These are phyloP conservation scores for Drosophila simulans DNA, from an alignment of 1,140 invertebrate species.

Conservation along the genomic window DNA sequence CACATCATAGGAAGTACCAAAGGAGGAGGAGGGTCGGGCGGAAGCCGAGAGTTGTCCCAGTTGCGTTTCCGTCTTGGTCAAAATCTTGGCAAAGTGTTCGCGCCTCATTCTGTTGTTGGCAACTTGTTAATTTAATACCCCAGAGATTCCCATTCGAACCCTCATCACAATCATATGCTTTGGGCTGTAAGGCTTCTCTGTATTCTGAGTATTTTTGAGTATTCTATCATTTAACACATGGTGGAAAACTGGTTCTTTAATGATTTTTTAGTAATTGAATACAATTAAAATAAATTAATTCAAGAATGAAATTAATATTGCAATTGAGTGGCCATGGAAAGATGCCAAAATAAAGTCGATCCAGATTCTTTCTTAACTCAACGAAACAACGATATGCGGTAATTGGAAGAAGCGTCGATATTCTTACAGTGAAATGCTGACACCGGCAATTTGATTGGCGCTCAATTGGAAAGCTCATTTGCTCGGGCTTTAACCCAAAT, in stretches of 20 bases:
- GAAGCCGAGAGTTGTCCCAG: conserved; percentile 52
- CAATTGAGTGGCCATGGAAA: no score
- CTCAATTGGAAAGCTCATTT: conserved; percentile 47
- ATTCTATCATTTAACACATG: no score
- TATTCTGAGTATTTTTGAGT: not conserved
- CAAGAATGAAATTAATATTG: no score
- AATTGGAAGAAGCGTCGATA: not conserved
- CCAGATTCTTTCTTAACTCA: not conserved
- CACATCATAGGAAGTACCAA: not conserved
- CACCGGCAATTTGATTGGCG: conserved; percentile 40
- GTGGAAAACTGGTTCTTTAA: no score
- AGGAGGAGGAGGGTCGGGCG: conserved; percentile 3
- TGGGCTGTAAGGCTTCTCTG: not conserved
- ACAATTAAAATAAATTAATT: no score
- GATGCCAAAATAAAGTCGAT: not conserved
- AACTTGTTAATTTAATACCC: conserved; percentile 56
- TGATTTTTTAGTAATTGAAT: no score
- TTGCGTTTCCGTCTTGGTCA: conserved; percentile 56
- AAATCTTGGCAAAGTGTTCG: conserved; percentile 54
- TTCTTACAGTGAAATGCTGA: conserved; percentile 20
- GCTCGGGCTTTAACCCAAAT: conserved; percentile 41
- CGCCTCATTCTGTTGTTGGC: conserved; percentile 45
- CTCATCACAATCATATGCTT: conserved; percentile 9
- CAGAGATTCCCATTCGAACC: conserved; percentile 13
- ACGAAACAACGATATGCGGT: not conserved